phyloP scores from a whole-genome alignment of 2,888 invertebrate genomes.

The Dichetophora obliterata region DNA sequence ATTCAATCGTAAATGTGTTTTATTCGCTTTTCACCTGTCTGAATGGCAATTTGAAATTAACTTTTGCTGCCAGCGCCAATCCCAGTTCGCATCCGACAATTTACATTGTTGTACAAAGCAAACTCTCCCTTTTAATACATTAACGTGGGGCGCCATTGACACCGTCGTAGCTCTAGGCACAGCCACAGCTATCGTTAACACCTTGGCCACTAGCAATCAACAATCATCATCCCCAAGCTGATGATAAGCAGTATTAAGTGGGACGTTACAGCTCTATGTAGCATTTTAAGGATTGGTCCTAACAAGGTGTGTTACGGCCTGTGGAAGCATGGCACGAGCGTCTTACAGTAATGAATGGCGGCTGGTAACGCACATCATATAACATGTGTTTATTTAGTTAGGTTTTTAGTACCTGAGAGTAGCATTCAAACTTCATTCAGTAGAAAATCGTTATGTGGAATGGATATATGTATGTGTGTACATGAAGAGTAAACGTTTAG shows the following conservation, averaged over 20 bases:
- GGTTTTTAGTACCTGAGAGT: background rate
- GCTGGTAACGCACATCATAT: background rate
- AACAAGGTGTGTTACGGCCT: conserved; percentile 50
- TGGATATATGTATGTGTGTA: background rate
- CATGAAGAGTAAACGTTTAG: background rate
- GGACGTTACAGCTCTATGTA: conserved; percentile 16
- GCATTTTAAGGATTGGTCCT: conserved; percentile 51
- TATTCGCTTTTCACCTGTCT: conserved; percentile 24
- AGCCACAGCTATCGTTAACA: background rate
- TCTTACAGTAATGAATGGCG: conserved; percentile 10
- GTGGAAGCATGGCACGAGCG: background rate
- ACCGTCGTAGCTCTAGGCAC: background rate
- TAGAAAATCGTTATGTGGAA: background rate
- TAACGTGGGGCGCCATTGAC: conserved; percentile 13
- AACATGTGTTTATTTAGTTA: background rate
- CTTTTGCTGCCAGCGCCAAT: conserved; percentile 49
- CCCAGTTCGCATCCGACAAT: conserved; percentile 49
- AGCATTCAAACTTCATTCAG: background rate
- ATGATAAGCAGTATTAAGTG: background rate
- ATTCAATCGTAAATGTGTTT: conserved; percentile 35
- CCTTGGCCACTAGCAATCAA: background rate
- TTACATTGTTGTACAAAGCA: conserved; percentile 32
- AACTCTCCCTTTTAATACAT: conserved; percentile 63
- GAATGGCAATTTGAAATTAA: conserved; percentile 30
- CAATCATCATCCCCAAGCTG: background rate